Evolutionary conservation across 2,113 vertebrate species (phyloP).

Genomic region (Polyodon spathula): DNA sequence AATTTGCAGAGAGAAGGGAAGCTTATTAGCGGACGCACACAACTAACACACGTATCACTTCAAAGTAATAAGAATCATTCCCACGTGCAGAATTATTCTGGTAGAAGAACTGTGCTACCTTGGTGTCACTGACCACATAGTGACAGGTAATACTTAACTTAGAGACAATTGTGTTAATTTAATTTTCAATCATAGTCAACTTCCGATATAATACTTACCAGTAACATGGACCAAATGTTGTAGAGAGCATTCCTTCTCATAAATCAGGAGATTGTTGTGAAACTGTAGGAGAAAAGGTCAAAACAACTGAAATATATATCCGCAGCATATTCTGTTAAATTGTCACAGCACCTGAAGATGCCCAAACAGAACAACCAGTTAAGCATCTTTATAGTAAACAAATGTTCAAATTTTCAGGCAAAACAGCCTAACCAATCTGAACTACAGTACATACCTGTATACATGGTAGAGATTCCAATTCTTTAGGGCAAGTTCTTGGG

Average conservation of each 20-base stretch:
- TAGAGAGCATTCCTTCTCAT: conserved; percentile 50
- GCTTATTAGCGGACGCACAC: neutral
- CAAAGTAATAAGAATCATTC: conserved; percentile 23
- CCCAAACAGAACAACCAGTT: too few species aligned
- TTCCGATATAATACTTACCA: conserved; percentile 20
- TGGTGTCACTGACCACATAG: conserved; percentile 38
- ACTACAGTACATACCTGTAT: too few species aligned
- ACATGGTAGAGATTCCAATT: neutral
- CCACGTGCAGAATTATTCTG: conserved; percentile 32
- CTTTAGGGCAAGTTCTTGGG: neutral
- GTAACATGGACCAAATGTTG: conserved; percentile 27
- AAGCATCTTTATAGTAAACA: too few species aligned
- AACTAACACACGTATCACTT: neutral
- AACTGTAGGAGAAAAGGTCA: conserved; percentile 33
- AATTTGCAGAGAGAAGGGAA: conserved; percentile 27
- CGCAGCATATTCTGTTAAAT: too few species aligned
- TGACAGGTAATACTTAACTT: conserved; percentile 44
- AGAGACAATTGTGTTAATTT: neutral
- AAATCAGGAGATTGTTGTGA: conserved; percentile 36
- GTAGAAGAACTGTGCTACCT: conserved; percentile 24
- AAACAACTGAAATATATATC: neutral
- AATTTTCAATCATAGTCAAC: neutral
- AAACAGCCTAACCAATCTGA: neutral
- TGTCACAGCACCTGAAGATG: too few species aligned
- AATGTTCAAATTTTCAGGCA: too few species aligned